Percentiles rank a stretch among this genome's conserved stretches.
phyloP scores from a whole-genome alignment of 92 coral and sea anemone genomes.

The Metridium senile region DNA sequence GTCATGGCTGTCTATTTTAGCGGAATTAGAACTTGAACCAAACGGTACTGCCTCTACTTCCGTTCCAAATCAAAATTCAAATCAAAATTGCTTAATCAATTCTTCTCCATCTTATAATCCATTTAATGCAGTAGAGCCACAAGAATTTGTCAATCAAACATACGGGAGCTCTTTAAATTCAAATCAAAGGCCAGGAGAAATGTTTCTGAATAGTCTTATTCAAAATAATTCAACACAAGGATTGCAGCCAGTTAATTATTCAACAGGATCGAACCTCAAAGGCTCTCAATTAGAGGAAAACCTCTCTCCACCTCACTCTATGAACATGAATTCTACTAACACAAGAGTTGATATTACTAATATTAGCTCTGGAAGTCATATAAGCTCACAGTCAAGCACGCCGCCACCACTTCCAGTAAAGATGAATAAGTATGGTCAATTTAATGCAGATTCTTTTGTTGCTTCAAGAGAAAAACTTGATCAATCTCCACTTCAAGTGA shows the following conservation, averaged over 20 bases:
- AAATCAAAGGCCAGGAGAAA: slow-evolving; percentile 17
- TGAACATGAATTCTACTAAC: no score
- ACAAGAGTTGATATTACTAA: neutral
- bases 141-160: slow-evolving; percentile 4
- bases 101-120: slow-evolving; percentile 3
- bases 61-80: neutral
- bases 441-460: neutral
- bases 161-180: slow-evolving; percentile 1
- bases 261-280: neutral
- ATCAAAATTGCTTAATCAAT: neutral
- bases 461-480: neutral
- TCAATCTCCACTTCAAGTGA: slow-evolving; percentile 25
- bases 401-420: slow-evolving; percentile 39
- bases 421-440: neutral
- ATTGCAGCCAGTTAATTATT: neutral
- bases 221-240: slow-evolving; percentile 9
- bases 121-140: neutral
- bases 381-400: neutral
- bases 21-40: slow-evolving; percentile 34
- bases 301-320: slow-evolving; percentile 32
- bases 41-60: neutral
- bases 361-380: neutral
- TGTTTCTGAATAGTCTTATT: slow-evolving; percentile 7
- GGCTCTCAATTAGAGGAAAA: slow-evolving; percentile 26
- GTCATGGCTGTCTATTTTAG: slow-evolving; percentile 75